Conservation (phyloP, 2,797 vertebrate genomes). For the Avahi laniger region DNA sequence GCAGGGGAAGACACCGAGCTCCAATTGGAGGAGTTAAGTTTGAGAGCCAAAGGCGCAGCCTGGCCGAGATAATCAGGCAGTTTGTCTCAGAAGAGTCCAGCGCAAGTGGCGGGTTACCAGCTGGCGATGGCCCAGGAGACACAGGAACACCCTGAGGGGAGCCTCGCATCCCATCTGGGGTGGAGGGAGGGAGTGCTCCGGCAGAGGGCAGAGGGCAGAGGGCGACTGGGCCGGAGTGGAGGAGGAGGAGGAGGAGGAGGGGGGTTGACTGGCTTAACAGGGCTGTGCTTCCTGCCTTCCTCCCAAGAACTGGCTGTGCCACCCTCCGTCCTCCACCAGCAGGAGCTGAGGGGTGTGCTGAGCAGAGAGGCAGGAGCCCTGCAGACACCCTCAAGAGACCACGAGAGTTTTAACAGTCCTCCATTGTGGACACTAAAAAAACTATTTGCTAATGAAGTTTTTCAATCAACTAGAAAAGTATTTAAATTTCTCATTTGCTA, state of each 20-base stretch:
- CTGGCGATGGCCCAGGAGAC: too few relatives aligned
- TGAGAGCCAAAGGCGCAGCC: not conserved
- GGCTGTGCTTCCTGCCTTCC: not conserved
- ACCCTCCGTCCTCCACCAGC: too few relatives aligned
- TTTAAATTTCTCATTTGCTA: not conserved
- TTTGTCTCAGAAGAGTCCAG: not conserved
- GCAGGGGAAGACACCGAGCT: not conserved
- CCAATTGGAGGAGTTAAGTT: not conserved
- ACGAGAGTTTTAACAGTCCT: not conserved
- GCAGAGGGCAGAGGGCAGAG: not conserved
- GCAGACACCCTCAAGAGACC: not conserved
- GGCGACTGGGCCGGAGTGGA: not conserved
- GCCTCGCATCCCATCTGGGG: not conserved
- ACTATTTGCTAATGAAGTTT: not conserved
- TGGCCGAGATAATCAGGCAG: not conserved
- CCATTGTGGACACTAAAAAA: not conserved
- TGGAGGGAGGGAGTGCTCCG: not conserved
- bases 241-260: not conserved
- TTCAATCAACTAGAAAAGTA: not conserved
- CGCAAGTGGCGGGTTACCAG: too few relatives aligned
- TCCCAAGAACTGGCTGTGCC: not conserved
- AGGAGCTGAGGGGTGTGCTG: not conserved
- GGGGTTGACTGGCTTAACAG: not conserved
- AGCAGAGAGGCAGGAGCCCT: too few relatives aligned
- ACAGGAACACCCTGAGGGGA: not conserved